phyloP scores from a whole-genome alignment of 1,140 invertebrate genomes.

The Homalodisca vitripennis region DNA sequence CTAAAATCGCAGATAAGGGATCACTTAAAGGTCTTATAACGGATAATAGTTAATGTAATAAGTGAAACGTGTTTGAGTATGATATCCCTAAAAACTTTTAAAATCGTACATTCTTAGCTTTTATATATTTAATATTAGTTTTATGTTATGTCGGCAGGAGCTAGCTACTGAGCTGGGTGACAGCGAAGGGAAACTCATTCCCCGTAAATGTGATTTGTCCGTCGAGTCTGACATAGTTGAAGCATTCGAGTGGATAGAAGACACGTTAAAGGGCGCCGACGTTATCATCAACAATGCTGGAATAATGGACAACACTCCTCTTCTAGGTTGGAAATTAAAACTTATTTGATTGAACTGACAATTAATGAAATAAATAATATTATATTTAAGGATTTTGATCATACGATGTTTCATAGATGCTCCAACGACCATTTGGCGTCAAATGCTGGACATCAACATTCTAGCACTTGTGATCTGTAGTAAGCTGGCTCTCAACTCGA shows the following conservation, averaged over 20 bases:
- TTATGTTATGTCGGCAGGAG: no score
- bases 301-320: background rate
- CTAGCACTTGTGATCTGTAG: conserved; percentile 52
- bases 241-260: conserved; percentile 51
- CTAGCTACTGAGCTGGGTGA: conserved; percentile 32
- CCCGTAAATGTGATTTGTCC: conserved; percentile 53
- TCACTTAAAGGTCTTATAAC: no score
- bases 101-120: background rate
- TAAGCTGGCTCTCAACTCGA: conserved; percentile 55
- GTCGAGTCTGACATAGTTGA: conserved; percentile 51
- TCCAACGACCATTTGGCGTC: conserved; percentile 29
- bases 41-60: background rate
- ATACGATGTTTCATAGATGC: conserved; percentile 32
- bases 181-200: conserved; percentile 43
- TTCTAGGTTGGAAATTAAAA: conserved; percentile 4
- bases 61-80: background rate
- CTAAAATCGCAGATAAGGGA: no score
- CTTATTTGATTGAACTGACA: no score
- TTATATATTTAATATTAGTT: background rate
- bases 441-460: conserved; percentile 56
- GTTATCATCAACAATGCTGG: conserved; percentile 48
- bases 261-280: conserved; percentile 51
- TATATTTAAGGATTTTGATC: no score
- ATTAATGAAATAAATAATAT: no score
- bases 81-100: no score